Base-by-base conservation (phyloP, 2,888 invertebrate species). In the Plebejus anna region DNA sequence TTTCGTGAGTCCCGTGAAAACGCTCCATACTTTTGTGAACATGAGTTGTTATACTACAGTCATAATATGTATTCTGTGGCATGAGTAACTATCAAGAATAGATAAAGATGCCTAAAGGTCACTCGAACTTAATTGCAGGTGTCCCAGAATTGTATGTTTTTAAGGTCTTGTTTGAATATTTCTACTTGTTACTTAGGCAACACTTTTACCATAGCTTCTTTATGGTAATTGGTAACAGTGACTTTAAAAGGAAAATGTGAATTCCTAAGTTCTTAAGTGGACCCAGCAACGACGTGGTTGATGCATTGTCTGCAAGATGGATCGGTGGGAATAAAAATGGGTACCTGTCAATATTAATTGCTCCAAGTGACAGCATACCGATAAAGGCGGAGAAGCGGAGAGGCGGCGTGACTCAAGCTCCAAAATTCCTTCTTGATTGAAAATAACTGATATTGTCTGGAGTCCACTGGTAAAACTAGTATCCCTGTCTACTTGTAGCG, bases 281-380 rank as follows among this genome's bases (percentile, higher is more conserved):
- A 28, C 1, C 28, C 28, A 28, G 59, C 22, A n/a, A 61, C 7
- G 4, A 61, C 11, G 28, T 61, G 61, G 61, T 61, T 28, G 61
- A 11, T 9, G 11, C 61, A 28, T 61, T 61, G 61, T 61, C 61
- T 61, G 61, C 28, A 61, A 61, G 61, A 61, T 61, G 61, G 61
- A 61, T 61, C 28, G 61, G 61, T 61, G 61, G 22, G 61, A 28
- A 61, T 28, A 61, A 61, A 61, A 28, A 61, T 61, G 61, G 61
- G 28, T 61, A 28, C 61, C 28, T 61, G 61, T 61, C 61, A 61
- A 61, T 61, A 61, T 61, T 61, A 28, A 61, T 61, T 61, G 61
- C 28, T 28, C 61, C 61, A 61, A 61, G 28, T 28, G 61, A 61
- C 61, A 28, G 61, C 61, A 9, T 61, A 61, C 28, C 61, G 28